Evolutionary conservation across 2,113 vertebrate genomes (phyloP).

Genomic region (Equus przewalskii): DNA sequence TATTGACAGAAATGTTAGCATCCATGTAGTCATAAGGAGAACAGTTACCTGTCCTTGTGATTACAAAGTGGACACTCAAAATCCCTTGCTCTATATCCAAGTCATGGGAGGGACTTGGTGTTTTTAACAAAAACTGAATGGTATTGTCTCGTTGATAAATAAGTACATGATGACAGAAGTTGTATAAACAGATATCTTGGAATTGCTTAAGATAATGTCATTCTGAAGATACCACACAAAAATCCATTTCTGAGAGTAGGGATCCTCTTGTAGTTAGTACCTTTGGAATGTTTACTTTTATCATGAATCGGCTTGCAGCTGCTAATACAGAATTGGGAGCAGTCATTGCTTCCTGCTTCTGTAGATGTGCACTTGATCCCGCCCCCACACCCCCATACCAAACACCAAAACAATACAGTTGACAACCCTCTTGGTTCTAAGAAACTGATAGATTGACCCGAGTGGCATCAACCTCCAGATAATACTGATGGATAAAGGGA

Average conservation of each 20-base stretch:
- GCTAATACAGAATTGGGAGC: background rate
- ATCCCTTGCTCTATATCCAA: slow-evolving; percentile 18
- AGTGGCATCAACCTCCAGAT: background rate
- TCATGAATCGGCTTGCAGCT: background rate
- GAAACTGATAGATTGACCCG: background rate
- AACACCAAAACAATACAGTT: background rate
- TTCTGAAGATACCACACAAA: background rate
- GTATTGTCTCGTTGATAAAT: background rate
- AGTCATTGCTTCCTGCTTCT: background rate
- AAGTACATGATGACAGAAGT: background rate
- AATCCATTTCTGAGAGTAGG: background rate
- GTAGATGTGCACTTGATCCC: background rate
- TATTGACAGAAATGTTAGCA: background rate
- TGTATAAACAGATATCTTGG: background rate
- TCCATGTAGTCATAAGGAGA: background rate
- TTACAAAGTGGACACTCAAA: background rate
- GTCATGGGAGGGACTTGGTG: background rate
- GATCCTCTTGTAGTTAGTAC: background rate
- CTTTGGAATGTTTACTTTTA: background rate
- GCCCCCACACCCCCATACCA: no score
- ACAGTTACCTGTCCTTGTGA: background rate
- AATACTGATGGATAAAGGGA: background rate
- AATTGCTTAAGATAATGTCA: background rate
- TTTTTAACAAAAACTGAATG: background rate
- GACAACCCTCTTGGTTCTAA: background rate